phyloP scores from a whole-genome alignment of 2,888 invertebrate genomes.

The Drosophila conformis region DNA sequence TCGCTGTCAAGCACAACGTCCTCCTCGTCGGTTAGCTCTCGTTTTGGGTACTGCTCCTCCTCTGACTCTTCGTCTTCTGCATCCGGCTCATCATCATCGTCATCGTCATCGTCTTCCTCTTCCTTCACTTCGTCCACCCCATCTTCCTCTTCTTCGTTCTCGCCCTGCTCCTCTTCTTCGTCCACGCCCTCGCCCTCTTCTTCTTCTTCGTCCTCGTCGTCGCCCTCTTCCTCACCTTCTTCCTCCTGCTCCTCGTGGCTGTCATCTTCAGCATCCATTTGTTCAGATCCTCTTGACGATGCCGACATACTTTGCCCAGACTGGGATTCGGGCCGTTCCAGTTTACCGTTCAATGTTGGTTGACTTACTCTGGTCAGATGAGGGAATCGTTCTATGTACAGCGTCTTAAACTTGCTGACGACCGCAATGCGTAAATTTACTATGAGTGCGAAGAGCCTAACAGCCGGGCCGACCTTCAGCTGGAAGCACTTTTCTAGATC shows the following conservation, averaged over 20 bases:
- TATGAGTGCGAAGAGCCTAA: conserved; percentile 90
- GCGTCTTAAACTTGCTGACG: conserved; percentile 71
- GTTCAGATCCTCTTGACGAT: neutral
- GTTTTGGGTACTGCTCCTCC: neutral
- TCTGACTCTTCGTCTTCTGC: conserved; percentile 2
- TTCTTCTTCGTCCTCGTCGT: neutral
- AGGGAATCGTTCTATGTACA: conserved; percentile 8
- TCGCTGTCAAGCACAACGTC: conserved; percentile 58
- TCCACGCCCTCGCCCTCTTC: too few species aligned
- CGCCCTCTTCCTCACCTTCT: neutral
- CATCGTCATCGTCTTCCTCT: neutral
- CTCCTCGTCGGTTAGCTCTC: conserved; percentile 30
- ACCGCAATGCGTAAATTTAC: conserved; percentile 82
- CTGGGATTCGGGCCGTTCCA: neutral
- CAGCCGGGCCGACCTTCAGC: conserved; percentile 93
- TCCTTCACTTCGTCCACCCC: neutral
- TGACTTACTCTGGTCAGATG: neutral
- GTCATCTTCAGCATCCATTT: neutral
- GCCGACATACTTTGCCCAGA: neutral
- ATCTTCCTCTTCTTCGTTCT: neutral
- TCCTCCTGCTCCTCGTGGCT: neutral
- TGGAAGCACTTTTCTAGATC: conserved; percentile 91
- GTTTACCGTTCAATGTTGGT: neutral
- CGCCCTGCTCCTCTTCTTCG: neutral
- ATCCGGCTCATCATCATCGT: neutral